Evolutionary conservation across 2,888 invertebrate species (phyloP), one percentile per base, ranked within the genome.

Genomic region (Scaeva pyrastri): DNA sequence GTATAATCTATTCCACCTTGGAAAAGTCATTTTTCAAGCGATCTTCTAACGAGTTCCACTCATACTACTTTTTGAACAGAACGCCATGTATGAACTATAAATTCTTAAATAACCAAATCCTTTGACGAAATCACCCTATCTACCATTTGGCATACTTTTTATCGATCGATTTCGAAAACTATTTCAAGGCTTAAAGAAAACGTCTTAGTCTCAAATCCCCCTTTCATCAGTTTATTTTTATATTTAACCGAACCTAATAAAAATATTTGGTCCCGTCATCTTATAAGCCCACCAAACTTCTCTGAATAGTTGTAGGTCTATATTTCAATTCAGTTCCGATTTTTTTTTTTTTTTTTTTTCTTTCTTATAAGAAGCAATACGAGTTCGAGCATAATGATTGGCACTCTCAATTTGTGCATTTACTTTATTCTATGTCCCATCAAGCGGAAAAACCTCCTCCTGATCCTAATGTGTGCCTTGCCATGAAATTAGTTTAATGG

Each of bases 401-500:
- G 64, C 50, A 68, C 70, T 60, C 58, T 70, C 76, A 56, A 48
- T 56, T 66, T 58, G 56, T 56, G 52, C 62, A 81, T 55, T 76
- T 50, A 66, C 56, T 74, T 68, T 55, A 60, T 62, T 62, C 45
- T 41, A 41, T 60, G 26, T 14, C 58, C 60, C 58, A 45, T 68
- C 41, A 52, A 55, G 43, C 31, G 21, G 77, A 60, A 81, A 75
- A 86, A 76, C 60, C 71, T 58, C 77, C 72, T 52, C 16, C 56
- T 56, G 56, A 56, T 56, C 56, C 56, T 56, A 56, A 56, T 60
- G 66, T 66, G 68, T 52, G 71, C 60, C 48, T 73, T 76, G 70
- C 73, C 71, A 82, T 81, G 82, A 78, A 86, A 82, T 86, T 82
- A 86, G 86, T 86, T 82, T 82, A 86, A 86, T 86, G 82, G 86